A percentile compares a stretch with the other conserved stretches of the same genome.
phyloP scores from a whole-genome alignment of 2,113 vertebrate genomes.

The Pseudorasbora parva region DNA sequence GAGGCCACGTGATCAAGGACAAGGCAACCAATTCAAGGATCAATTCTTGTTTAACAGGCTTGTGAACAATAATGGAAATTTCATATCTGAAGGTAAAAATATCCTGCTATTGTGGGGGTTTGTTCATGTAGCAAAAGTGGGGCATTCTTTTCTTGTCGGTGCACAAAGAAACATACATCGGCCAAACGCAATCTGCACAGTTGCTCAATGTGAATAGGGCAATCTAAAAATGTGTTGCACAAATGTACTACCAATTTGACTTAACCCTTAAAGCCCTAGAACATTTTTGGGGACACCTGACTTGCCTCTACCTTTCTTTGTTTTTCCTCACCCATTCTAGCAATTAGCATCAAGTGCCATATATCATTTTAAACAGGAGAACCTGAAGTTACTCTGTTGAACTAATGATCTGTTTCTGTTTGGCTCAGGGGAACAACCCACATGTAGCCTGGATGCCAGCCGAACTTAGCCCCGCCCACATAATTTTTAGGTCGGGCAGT shows the following conservation, averaged over 20 bases:
- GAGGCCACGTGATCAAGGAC: not conserved
- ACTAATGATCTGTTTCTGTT: too few relatives aligned
- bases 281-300: too few relatives aligned
- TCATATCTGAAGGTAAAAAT: slow-evolving; percentile 5
- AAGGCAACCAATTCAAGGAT: slow-evolving; percentile 26
- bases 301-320: too few relatives aligned
- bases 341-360: too few relatives aligned
- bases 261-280: too few relatives aligned
- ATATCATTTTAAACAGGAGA: too few relatives aligned
- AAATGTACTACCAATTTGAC: not conserved
- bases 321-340: too few relatives aligned
- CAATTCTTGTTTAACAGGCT: slow-evolving; percentile 27
- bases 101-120: slow-evolving; percentile 26
- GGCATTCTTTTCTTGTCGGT: not conserved
- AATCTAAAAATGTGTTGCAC: not conserved
- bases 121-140: not conserved
- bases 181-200: not conserved
- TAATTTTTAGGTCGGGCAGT: too few relatives aligned
- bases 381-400: too few relatives aligned
- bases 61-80: slow-evolving; percentile 32
- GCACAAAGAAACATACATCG: slow-evolving; percentile 4
- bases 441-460: too few relatives aligned
- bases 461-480: too few relatives aligned
- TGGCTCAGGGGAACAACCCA: too few relatives aligned
- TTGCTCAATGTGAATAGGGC: not conserved